These are phyloP conservation scores for Sphaeramia orbicularis DNA, from an alignment of 2,797 vertebrate species.

Conservation along the genomic window DNA sequence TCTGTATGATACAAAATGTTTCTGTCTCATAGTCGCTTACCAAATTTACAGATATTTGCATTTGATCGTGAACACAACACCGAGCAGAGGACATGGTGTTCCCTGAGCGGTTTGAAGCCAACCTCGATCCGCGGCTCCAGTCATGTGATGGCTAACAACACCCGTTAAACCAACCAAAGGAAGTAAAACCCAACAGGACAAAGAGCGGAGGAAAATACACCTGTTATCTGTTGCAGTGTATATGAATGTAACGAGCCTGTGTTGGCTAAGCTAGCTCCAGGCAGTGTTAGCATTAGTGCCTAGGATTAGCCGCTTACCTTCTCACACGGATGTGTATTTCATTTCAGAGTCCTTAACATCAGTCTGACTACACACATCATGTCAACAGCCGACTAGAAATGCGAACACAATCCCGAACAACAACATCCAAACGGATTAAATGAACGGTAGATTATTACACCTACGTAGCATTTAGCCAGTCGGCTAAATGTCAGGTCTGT, in stretches of 20 bases:
- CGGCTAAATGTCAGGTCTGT: conserved; percentile 9
- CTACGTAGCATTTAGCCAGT: conserved; percentile 1
- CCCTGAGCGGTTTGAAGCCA: background rate
- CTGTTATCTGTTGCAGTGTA: too few species aligned
- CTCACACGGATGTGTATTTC: conserved; percentile 34
- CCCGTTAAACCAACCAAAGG: rapidly evolving
- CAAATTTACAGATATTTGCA: background rate
- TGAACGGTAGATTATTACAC: background rate
- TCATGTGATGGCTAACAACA: background rate
- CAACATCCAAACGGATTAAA: background rate
- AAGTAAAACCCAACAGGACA: background rate
- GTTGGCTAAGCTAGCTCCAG: conserved; percentile 11
- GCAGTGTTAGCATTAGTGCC: conserved; percentile 19
- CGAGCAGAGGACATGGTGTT: conserved; percentile 64
- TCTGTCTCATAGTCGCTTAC: background rate
- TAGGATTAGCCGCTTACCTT: conserved; percentile 43
- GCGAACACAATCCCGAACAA: background rate
- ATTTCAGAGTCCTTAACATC: background rate
- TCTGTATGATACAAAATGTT: background rate
- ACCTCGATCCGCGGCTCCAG: rapidly evolving
- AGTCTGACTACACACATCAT: background rate
- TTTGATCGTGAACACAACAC: conserved; percentile 24
- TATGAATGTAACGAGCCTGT: background rate
- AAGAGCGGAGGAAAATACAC: background rate
- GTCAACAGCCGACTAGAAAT: background rate